Evolutionary conservation across 2,113 vertebrate species (phyloP).

Genomic region (Petrocephalus microphthalmus): DNA sequence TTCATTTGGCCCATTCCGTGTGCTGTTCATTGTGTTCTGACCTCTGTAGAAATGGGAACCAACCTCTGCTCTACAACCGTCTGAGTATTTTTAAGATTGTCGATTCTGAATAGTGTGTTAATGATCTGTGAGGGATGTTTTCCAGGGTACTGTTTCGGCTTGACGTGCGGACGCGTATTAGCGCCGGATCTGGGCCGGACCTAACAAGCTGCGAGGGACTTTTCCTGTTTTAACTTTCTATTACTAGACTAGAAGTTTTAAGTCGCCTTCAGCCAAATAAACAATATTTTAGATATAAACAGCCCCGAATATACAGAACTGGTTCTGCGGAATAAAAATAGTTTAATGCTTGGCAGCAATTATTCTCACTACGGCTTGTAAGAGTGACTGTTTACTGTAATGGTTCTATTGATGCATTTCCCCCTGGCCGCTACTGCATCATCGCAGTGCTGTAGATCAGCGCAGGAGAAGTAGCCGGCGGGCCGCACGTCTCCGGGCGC

Average conservation of each 20-base stretch:
- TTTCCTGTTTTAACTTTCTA: not conserved
- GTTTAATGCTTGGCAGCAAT: not conserved
- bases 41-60: not conserved
- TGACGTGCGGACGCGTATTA: not conserved
- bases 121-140: not conserved
- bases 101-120: not conserved
- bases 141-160: not conserved
- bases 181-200: not conserved
- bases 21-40: not conserved
- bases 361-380: not conserved
- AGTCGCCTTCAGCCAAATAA: not conserved
- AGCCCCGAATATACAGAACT: not conserved
- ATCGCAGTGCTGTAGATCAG: not conserved
- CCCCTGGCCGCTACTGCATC: not conserved
- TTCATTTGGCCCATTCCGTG: not conserved
- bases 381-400: conserved; percentile 7
- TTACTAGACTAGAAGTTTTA: not conserved
- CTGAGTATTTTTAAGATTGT: not conserved
- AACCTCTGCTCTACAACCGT: not conserved
- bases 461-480: not conserved
- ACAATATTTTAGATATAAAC: not conserved
- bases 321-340: not conserved
- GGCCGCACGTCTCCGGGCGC: not conserved
- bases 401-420: not conserved
- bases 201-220: not conserved